Base-by-base conservation (phyloP, 2,888 invertebrate genomes). In the Automeris io region DNA sequence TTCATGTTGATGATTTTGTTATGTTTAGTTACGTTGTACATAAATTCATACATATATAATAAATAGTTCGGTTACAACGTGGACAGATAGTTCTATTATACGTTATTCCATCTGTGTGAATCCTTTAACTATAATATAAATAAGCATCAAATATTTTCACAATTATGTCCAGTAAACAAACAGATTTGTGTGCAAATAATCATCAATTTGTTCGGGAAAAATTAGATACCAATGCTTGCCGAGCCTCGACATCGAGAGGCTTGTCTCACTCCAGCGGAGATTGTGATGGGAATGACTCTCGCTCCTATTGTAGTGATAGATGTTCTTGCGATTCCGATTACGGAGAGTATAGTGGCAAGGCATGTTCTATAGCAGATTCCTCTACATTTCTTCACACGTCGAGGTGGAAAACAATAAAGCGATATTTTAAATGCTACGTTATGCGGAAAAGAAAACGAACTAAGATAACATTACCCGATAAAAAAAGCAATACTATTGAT, bases 231-330 rank as follows among this genome's bases (percentile, higher is more conserved):
- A 40, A 50, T 7, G 40, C 52, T 18, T 71, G 72, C 35, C 62
- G 57, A 2, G 67, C 81, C 0, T 68, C 81, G 4, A 81, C 80
- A 5, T 81, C 80, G 2, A 60, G 69, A 19, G 75, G 71, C 1
- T 41, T 72, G 12, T 62, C 70, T 8, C 60, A 53, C 33, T 71
- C 67, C 1, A 71, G 70, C 37, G 74, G 70, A 2, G 73, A 77
- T 43, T 63, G 40, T 39, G 67, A 68, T 22, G 51, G 41, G 18
- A 56, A 53, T 38, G 68, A 65, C 2, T 46, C 48, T 1, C 51
- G 49, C 38, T 67, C 68, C 1, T 53, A 33, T 21, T 21, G 1
- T 47, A 58, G 61, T 37, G 57, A 49, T 3, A 43, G 46, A 35
- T 71, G 69, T 50, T 72, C 70, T 3, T 69, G 69, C 43, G 59